Evolutionary conservation across 53 echinoderm and acorn worm genomes (phyloP).

Genomic region (Arbacia lixula): DNA sequence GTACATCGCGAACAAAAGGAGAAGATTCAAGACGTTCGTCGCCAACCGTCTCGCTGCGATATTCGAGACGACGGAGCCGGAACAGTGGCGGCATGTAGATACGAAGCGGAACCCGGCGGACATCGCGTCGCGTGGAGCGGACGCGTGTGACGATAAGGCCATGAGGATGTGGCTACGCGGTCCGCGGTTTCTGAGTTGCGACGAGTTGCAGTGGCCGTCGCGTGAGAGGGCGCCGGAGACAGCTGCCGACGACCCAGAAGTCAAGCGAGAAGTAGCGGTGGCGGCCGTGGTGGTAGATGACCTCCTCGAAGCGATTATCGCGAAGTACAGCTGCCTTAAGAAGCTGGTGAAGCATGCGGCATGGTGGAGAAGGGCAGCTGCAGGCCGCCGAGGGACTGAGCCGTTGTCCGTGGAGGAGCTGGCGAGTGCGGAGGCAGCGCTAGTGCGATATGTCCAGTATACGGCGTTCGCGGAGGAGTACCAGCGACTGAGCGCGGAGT

Average conservation of each 20-base stretch:
- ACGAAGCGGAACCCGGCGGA: constrained; percentile 67
- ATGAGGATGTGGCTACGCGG: constrained; percentile 65
- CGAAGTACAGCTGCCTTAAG: not conserved
- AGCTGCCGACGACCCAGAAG: constrained; percentile 49
- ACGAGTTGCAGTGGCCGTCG: constrained; percentile 58
- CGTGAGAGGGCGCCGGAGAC: constrained; percentile 29
- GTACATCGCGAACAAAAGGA: constrained; percentile 66
- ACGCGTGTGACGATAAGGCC: constrained; percentile 22
- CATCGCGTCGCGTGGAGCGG: constrained; percentile 65
- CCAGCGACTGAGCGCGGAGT: not conserved
- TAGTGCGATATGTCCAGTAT: constrained; percentile 7
- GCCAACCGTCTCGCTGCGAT: constrained; percentile 69
- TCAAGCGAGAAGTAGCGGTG: constrained; percentile 48
- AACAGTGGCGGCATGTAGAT: constrained; percentile 67
- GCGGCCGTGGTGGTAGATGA: constrained; percentile 8
- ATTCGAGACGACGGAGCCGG: constrained; percentile 16
- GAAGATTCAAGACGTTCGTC: constrained; percentile 72
- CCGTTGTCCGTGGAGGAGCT: constrained; percentile 8
- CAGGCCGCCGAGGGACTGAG: too few species aligned
- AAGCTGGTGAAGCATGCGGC: constrained; percentile 23
- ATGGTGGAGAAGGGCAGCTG: constrained; percentile 22
- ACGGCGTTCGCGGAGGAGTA: not conserved
- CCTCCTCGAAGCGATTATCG: too few species aligned
- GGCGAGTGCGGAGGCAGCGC: not conserved
- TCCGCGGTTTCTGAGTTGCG: constrained; percentile 61